These are phyloP conservation scores for Bombus sylvicola DNA, from an alignment of 1,140 invertebrate species.

Conservation along the genomic window DNA sequence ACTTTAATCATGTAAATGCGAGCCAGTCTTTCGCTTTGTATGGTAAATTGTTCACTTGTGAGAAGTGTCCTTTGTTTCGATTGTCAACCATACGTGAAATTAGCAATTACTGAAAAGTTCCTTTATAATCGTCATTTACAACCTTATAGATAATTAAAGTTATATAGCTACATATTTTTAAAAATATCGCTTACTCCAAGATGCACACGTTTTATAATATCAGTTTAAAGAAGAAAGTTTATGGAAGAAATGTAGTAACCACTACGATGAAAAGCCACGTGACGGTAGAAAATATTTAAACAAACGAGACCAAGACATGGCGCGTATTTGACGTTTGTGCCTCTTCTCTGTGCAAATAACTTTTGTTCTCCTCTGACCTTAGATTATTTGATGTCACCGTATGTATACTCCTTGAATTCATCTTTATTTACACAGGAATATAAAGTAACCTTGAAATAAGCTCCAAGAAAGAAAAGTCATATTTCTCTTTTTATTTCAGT, in stretches of 20 bases:
- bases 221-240: too few relatives aligned
- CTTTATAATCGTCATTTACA: background rate
- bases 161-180: too few relatives aligned
- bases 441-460: background rate
- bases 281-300: background rate
- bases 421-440: background rate
- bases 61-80: background rate
- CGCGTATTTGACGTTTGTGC: background rate
- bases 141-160: too few relatives aligned
- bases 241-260: background rate
- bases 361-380: background rate
- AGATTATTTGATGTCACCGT: background rate
- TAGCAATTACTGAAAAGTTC: background rate
- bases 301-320: background rate
- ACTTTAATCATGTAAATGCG: slow-evolving; percentile 47
- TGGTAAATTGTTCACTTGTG: slow-evolving; percentile 31
- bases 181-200: background rate
- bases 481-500: background rate
- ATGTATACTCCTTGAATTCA: background rate
- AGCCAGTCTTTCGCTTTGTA: slow-evolving; percentile 16
- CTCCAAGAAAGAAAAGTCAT: background rate
- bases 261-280: background rate
- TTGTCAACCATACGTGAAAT: background rate
- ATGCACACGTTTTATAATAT: background rate
- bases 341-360: background rate